Base-by-base conservation (phyloP, 2,888 invertebrate species). In the Xestia ashworthii region DNA sequence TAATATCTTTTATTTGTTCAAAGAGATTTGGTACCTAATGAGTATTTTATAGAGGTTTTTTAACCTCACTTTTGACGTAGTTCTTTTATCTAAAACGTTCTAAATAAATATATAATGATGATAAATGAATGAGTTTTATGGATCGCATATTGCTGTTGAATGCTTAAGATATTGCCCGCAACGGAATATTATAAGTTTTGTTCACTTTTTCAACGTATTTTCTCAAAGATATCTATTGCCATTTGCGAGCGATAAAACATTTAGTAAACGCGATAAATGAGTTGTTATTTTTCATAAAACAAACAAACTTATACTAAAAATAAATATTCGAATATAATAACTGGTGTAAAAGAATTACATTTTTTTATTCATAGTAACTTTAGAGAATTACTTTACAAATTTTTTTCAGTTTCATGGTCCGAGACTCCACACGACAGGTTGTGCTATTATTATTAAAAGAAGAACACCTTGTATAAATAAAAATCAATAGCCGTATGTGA, bases 61-160 rank as follows among this genome's bases (percentile, higher is more conserved):
- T 50, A 50, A 65, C n/a, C 32, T 22, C 32, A 14, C 0, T 64
- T 71, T 67, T 64, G 38, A 60, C 1, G 5, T 25, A 46, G 14
- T 0, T 22, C 32, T 71, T 50, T 65, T 46, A 58, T 79, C n/a
- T 62, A 32, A 69, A 70, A 81, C 70, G 32, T n/a, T 81, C 5
- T 44, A 55, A 25, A 73, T 65, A 65, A 74, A 80, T 66, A 62
- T 41, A 41, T 19, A 53, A 71, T 16, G n/a, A 71, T 70, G 66
- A 74, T 74, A 48, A 80, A 70, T 73, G 46, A 69, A 70, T 25
- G 38, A 69, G n/a, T 70, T 41, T 74, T 62, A 74, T 53, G 22
- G 32, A 64, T 76, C 25, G 11, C 38, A 55, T 71, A 55, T 46
- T 50, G 46, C 46, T 71, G 38, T 62, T 53, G 62, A 48, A 76